Percentiles rank a stretch among this genome's conserved stretches.
phyloP scores from a whole-genome alignment of 92 coral and sea anemone genomes.

The Nematostella vectensis region DNA sequence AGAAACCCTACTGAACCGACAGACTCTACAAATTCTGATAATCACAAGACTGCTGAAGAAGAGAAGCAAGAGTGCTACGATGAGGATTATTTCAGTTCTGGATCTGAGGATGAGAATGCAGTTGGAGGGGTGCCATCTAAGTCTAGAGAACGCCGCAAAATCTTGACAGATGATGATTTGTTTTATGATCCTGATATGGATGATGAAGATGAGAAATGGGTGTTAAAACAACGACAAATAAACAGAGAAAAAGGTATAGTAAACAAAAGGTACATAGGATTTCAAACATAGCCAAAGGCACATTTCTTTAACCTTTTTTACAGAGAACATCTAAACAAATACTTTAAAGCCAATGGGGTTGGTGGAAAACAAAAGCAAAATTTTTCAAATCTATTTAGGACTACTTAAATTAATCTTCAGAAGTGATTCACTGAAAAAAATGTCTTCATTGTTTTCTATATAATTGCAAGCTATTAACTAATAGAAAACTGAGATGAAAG shows the following conservation, averaged over 20 bases:
- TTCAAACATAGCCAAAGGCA: neutral
- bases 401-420: no score
- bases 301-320: neutral
- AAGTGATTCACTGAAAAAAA: no score
- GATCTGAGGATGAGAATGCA: slow-evolving; percentile 83
- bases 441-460: no score
- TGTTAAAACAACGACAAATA: slow-evolving; percentile 55
- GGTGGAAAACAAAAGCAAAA: no score
- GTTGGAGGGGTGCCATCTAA: slow-evolving; percentile 90
- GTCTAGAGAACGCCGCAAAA: slow-evolving; percentile 71
- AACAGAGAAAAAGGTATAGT: slow-evolving; percentile 52
- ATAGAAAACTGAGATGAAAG: no score
- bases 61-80: slow-evolving; percentile 39
- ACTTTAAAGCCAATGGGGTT: no score
- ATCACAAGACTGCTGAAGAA: neutral
- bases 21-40: no score
- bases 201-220: slow-evolving; percentile 93
- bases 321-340: no score
- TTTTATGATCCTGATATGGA: slow-evolving; percentile 97
- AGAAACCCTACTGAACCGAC: no score
- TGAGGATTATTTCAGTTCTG: slow-evolving; percentile 94
- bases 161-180: slow-evolving; percentile 70
- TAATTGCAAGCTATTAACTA: no score
- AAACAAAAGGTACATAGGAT: no score
- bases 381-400: no score